Base-by-base conservation (phyloP, 2,113 vertebrate genomes). In the Lophius piscatorius region DNA sequence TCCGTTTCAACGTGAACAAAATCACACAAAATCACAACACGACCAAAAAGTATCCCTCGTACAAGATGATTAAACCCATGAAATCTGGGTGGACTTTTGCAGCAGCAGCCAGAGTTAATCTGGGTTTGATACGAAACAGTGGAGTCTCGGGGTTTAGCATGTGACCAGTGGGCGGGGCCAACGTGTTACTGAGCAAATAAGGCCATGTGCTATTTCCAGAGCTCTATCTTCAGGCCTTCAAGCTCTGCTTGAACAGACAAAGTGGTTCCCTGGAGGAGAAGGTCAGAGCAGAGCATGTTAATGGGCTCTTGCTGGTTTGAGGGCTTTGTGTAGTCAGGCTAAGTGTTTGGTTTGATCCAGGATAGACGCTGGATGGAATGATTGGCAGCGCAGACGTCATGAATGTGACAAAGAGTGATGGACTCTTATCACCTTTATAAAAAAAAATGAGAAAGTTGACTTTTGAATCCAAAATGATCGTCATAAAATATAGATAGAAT, bases 161-260 rank as follows among this genome's bases (percentile, higher is more conserved):
- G 77, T 81, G 84, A 83, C 73, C 56, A 2, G 68, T 71, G 10
- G 34, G n/a, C 55, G 40, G 12, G 70, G 64, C 72, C 49, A 82
- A 78, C 14, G 36, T 67, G 50, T 39, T 74, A 59, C 70, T 74
- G 64, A 46, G 55, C 75, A 74, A 80, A 86, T 70, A 81, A 41
- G 38, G 58, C 44, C 2, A 34, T 29, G 64, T 47, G 64, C 70
- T 84, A 76, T 86, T 85, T 78, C 65, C 59, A 82, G 83, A 70
- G 56, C 23, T 57, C 26, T 56, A 23, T 80, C 76, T 85, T 59
- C 50, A 73, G 65, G 46, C 64, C 35, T 64, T 73, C 42, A 33
- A n/a, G 14, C 47, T 44, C 9, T 2, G 57, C 65, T 47, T 71
- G 54, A 71, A 63, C 2, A 54, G 62, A 64, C 64, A 71, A 29